Evolutionary conservation across 2,113 vertebrate species (phyloP).

Genomic region (Mormoops blainvillei): DNA sequence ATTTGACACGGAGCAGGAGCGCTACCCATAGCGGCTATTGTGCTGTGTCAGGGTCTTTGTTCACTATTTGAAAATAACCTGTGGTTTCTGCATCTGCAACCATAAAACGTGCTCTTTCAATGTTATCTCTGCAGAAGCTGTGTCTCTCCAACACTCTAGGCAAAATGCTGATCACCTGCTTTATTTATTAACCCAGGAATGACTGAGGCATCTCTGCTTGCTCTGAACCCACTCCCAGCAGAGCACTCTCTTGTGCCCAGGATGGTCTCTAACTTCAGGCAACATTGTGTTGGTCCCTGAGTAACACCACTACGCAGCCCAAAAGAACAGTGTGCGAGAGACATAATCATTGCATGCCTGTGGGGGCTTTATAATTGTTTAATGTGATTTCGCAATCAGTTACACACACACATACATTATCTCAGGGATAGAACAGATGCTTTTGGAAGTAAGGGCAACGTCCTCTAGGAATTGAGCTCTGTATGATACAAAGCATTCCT

Average conservation of each 20-base stretch:
- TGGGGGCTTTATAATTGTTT: neutral
- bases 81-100: neutral
- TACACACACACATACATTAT: neutral
- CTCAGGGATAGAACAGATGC: neutral
- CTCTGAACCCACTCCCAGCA: neutral
- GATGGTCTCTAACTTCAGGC: no score
- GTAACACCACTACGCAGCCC: neutral
- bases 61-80: neutral
- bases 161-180: neutral
- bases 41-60: neutral
- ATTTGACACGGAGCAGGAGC: neutral
- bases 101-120: neutral
- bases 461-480: neutral
- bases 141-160: neutral
- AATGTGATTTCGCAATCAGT: neutral
- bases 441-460: neutral
- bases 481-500: neutral
- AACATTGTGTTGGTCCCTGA: neutral
- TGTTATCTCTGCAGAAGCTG: neutral
- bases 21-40: neutral
- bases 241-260: no score
- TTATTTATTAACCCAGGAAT: neutral
- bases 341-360: accelerated
- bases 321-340: neutral
- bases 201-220: neutral